A percentile compares a stretch with the other conserved stretches of the same genome.
phyloP scores from a whole-genome alignment of 2,888 invertebrate genomes.

The Diploptera punctata region DNA sequence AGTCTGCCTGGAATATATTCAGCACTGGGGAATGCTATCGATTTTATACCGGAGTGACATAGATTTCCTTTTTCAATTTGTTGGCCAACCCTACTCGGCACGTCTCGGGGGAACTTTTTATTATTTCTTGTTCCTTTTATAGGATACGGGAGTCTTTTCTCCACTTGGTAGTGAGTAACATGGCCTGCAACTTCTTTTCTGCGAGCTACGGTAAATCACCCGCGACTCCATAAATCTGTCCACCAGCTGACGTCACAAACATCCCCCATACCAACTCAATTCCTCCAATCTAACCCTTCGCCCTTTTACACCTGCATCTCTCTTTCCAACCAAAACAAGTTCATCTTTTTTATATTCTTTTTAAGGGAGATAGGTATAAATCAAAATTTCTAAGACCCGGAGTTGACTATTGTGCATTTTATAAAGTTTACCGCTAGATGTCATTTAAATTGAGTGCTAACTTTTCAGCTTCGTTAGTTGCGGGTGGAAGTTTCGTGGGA shows the following conservation, averaged over 20 bases:
- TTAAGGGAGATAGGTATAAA: neutral
- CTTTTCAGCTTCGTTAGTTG: constrained; percentile 3
- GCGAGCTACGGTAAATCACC: constrained; percentile 36
- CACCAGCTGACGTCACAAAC: constrained; percentile 31
- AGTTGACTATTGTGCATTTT: neutral
- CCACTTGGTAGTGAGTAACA: neutral
- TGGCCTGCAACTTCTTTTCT: constrained; percentile 13
- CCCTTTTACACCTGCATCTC: constrained; percentile 11
- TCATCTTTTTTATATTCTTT: neutral
- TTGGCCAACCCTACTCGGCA: constrained; percentile 5
- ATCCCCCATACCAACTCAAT: constrained; percentile 12
- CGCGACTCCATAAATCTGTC: constrained; percentile 40
- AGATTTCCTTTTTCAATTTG: constrained; percentile 6
- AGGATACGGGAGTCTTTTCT: constrained; percentile 9
- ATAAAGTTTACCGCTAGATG: neutral
- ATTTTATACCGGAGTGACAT: too few relatives aligned
- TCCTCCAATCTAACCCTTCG: constrained; percentile 10
- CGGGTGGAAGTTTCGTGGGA: neutral
- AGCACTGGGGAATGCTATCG: too few relatives aligned
- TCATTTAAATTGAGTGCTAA: neutral
- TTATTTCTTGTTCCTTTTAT: constrained; percentile 17
- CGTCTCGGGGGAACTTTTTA: constrained; percentile 8
- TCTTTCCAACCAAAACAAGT: neutral
- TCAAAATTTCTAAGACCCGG: neutral
- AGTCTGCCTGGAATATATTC: too few relatives aligned